Evolutionary conservation across 2,888 invertebrate species (phyloP), one percentile per base, ranked within the genome.

Genomic region (Mythimna ferrago): DNA sequence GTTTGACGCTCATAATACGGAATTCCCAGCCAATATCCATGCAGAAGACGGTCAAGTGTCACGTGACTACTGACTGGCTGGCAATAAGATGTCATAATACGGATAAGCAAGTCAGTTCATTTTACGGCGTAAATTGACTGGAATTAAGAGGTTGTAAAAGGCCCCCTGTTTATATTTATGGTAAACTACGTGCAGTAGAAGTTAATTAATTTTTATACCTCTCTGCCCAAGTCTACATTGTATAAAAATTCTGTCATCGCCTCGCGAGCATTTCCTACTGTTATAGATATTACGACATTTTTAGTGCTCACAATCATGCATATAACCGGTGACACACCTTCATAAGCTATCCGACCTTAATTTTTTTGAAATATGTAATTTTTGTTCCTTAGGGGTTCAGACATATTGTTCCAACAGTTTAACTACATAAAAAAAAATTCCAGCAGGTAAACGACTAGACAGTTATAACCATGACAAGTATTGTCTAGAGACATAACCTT

Each of bases 251-350:
- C 9, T 14, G 3, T 10, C 7, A 54, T 38, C 10, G 0, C 21
- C 48, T 51, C 26, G 60, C 35, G 21, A 68, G 21, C 10, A 66
- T 73, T 72, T 80, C 48, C 72, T 68, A 62, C 35, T 73, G 66
- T 66, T 68, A 66, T 53, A 58, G 32, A 1, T 69, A 48, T 66
- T 58, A 68, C 26, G 32, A 56, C 57, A 54, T n/a, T 67, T 65
- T 66, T 60, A 80, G 16, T 56, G 38, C 10, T 61, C 26, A 54
- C 57, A 44, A 65, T 58, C n/a, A 56, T 64, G 35, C 41, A 21
- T n/a, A 48, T 54, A 67, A 9, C 67, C 1, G n/a, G 44, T 44
- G 79, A 60, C 65, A 72, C 81, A 68, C 72, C 65, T 61, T 65
- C 35, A 54, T 14, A 51, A 66, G 11, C 38, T 60, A 48, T 14